A percentile compares a stretch with the other conserved stretches of the same genome.
These are phyloP conservation scores for Aramus guarauna DNA, from an alignment of 2,113 vertebrate species.

Conservation along the genomic window DNA sequence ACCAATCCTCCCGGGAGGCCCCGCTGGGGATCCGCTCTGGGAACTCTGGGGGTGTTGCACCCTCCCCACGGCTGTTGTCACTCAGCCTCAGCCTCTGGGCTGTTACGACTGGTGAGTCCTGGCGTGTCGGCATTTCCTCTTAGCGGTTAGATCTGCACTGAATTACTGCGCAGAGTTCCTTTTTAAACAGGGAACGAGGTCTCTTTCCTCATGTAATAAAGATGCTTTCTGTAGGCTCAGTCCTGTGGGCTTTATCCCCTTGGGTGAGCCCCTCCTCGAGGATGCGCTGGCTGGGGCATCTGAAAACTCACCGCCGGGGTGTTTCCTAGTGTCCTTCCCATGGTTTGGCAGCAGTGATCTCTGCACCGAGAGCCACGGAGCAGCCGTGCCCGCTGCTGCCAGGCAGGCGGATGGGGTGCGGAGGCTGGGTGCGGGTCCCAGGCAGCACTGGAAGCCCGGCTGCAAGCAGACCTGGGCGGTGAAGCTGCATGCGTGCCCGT, in stretches of 20 bases:
- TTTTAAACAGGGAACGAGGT: not conserved
- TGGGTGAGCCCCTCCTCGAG: not conserved
- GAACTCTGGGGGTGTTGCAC: not conserved
- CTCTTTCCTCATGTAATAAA: not conserved
- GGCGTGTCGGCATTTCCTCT: not conserved
- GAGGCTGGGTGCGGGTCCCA: not conserved
- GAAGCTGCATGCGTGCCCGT: accelerated
- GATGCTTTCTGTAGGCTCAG: not conserved
- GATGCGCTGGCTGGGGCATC: accelerated
- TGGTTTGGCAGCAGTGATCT: not conserved
- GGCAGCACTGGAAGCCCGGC: too few relatives aligned
- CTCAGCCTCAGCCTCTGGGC: not conserved
- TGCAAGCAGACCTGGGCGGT: accelerated
- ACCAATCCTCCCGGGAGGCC: not conserved
- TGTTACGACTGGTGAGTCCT: not conserved
- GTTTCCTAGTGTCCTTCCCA: not conserved
- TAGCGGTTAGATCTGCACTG: not conserved
- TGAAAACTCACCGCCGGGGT: accelerated
- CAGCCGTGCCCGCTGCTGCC: accelerated
- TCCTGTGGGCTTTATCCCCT: not conserved
- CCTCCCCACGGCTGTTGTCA: not conserved
- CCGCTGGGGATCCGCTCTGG: not conserved
- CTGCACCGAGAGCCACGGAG: accelerated
- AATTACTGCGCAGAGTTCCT: not conserved
- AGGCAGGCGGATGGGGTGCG: not conserved